Evolutionary conservation across 2,888 invertebrate species (phyloP).

Genomic region (Heliothis peltigera): DNA sequence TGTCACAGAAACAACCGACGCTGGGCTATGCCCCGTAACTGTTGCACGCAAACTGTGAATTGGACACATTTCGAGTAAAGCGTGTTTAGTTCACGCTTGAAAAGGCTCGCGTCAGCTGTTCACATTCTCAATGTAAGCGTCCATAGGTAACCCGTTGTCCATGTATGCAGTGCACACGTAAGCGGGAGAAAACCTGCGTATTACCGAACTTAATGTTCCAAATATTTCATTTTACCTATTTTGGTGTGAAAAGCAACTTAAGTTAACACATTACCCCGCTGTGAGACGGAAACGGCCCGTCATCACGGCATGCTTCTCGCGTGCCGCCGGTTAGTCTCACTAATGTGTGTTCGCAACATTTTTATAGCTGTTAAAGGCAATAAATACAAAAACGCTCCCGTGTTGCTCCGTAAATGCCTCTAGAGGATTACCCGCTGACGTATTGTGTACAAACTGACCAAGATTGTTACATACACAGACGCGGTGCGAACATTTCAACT

Average conservation of each 20-base stretch:
- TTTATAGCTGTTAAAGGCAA: slow-evolving; percentile 80
- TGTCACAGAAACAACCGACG: slow-evolving; percentile 18
- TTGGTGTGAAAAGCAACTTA: slow-evolving; percentile 59
- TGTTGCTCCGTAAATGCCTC: slow-evolving; percentile 60
- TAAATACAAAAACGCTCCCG: slow-evolving; percentile 71
- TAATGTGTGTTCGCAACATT: slow-evolving; percentile 83
- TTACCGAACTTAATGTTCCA: slow-evolving; percentile 51
- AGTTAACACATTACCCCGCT: slow-evolving; percentile 61
- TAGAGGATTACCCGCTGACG: slow-evolving; percentile 70
- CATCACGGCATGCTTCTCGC: slow-evolving; percentile 78
- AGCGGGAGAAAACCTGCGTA: slow-evolving; percentile 18
- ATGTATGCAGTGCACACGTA: slow-evolving; percentile 10
- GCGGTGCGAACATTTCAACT: slow-evolving; percentile 25
- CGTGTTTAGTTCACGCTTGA: slow-evolving; percentile 18
- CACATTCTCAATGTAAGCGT: slow-evolving; percentile 20
- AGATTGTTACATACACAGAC: slow-evolving; percentile 55
- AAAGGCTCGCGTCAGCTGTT: slow-evolving; percentile 43
- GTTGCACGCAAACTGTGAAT: slow-evolving; percentile 34
- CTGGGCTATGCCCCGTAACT: slow-evolving; percentile 24
- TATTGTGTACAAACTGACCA: slow-evolving; percentile 67
- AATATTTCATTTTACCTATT: slow-evolving; percentile 63
- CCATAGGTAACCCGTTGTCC: slow-evolving; percentile 19
- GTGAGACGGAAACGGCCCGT: slow-evolving; percentile 59
- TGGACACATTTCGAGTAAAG: slow-evolving; percentile 34
- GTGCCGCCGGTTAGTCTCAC: slow-evolving; percentile 79